A percentile compares a stretch with the other conserved stretches of the same genome.
phyloP scores from a whole-genome alignment of 2,113 vertebrate species.

The Muntiacus reevesi region DNA sequence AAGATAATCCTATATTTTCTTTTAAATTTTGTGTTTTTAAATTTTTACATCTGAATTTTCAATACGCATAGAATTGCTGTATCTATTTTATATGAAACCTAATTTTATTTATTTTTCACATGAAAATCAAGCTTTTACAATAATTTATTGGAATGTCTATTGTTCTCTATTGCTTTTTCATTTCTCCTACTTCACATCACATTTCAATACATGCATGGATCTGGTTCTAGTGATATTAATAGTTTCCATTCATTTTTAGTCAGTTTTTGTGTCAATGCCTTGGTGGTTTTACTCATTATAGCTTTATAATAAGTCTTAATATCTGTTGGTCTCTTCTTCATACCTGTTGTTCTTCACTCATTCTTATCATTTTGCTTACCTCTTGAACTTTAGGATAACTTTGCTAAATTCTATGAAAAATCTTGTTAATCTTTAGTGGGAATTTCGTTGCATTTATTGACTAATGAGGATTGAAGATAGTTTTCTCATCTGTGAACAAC shows the following conservation, averaged over 20 bases:
- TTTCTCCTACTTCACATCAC: background rate
- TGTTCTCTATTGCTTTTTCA: background rate
- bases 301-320: background rate
- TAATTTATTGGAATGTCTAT: background rate
- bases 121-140: background rate
- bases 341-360: background rate
- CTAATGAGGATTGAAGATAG: background rate
- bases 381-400: constrained; percentile 6
- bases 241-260: background rate
- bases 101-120: background rate
- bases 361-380: background rate
- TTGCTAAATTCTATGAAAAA: background rate
- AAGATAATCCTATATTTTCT: background rate
- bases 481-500: background rate
- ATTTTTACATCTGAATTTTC: background rate
- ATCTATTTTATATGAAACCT: background rate
- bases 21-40: background rate
- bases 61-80: background rate
- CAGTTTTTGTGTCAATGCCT: background rate
- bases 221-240: background rate
- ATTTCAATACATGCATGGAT: background rate
- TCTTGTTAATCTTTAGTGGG: background rate
- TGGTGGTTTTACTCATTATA: background rate
- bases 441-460: background rate
- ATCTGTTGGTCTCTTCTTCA: background rate